Evolutionary conservation across 2,888 invertebrate species (phyloP), one percentile per base, ranked within the genome.

Genomic region (Polymixis flavicincta): DNA sequence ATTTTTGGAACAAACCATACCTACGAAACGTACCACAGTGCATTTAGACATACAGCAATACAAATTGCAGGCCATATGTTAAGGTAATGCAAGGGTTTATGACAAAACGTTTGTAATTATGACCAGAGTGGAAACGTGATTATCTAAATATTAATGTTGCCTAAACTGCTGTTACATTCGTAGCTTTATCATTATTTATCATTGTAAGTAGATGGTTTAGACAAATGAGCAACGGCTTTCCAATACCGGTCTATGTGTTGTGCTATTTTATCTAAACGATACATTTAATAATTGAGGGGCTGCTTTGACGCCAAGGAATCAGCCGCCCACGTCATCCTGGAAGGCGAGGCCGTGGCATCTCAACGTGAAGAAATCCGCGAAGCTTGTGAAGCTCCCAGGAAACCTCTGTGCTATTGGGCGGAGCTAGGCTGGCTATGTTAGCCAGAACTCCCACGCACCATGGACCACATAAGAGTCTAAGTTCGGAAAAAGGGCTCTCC

Each of bases 41-140:
- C 75, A 80, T 78, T 81, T 72, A 72, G 64, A 76, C 66, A 42
- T 71, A 72, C 65, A 70, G 70, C 59, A 63, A 76, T 66, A 82
- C 71, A 82, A 82, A 85, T 86, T 78, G 72, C 75, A 65, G 37
- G 76, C 71, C 72, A 83, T 85, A 80, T 74, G 64, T 85, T 85
- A 54, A 65, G 77, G 65, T 71, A 77, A 71, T 82, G 80, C 66
- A 71, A 71, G 72, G 69, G 74, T 67, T 76, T 76, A 85, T 76
- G 85, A 80, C 83, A 78, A 78, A 85, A 80, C 83, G 73, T 50
- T 85, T 72, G 74, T 73, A 78, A 85, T 80, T 76, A 83, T 80
- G 65, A 13, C 60, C 71, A 32, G 66, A 74, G 54, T 80, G 57
- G 69, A 84, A 84, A 73, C 75, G 78, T 73, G 78, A 61, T 52